Percentiles rank a stretch among this genome's conserved stretches.
These are phyloP conservation scores for Cataglyphis hispanica DNA, from an alignment of 1,140 invertebrate species.

Conservation along the genomic window DNA sequence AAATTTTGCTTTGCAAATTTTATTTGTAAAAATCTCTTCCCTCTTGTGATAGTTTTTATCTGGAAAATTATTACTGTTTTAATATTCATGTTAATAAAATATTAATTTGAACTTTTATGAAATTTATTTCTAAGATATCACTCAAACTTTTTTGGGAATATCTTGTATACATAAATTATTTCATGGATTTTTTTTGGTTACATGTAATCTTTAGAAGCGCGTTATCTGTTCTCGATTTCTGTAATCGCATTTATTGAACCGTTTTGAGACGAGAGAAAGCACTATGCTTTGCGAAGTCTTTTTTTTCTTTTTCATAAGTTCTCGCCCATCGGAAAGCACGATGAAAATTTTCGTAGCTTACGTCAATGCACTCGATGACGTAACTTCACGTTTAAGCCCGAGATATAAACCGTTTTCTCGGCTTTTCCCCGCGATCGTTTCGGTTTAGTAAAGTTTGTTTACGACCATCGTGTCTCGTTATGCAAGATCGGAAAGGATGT, in stretches of 20 bases:
- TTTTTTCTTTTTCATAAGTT: background rate
- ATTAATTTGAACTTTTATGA: conserved; percentile 1
- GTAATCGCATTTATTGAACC: background rate
- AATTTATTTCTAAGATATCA: background rate
- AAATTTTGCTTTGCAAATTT: conserved; percentile 10
- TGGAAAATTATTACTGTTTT: background rate
- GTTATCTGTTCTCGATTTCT: conserved; percentile 1
- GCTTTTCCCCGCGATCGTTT: conserved; percentile 55
- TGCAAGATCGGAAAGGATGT: conserved; percentile 50
- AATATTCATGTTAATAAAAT: background rate
- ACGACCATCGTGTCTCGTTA: conserved; percentile 66
- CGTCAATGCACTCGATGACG: conserved; percentile 29
- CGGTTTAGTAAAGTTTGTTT: conserved; percentile 67
- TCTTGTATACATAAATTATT: background rate
- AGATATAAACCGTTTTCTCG: conserved; percentile 58
- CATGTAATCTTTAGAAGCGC: background rate
- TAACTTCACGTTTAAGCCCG: conserved; percentile 54
- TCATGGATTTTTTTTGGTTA: background rate
- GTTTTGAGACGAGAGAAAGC: background rate
- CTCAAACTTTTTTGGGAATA: background rate
- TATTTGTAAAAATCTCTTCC: background rate
- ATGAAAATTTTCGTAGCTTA: conserved; percentile 25
- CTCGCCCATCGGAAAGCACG: background rate
- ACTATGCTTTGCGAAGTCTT: background rate
- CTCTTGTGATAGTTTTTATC: background rate